A percentile compares a stretch with the other conserved stretches of the same genome.
Conservation (phyloP, 2,888 invertebrate genomes). For the Zygothrica quintamaculata region DNA sequence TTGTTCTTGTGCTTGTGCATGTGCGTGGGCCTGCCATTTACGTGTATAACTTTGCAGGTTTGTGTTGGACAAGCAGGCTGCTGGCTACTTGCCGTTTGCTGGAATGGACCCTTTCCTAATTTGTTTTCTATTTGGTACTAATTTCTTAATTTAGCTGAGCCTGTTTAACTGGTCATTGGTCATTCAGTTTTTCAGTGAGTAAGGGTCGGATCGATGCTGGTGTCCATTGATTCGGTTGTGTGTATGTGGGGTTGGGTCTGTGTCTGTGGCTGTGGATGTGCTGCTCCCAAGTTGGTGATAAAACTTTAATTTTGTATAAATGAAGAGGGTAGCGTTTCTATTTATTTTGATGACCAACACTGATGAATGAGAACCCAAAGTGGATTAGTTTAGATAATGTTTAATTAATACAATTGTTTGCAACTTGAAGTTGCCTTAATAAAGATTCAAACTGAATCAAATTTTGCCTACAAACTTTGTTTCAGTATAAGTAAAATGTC, state of each 20-base stretch:
- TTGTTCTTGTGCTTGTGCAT: constrained; percentile 1
- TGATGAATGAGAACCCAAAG: constrained; percentile 44
- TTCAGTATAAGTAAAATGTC: no score
- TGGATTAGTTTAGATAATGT: constrained; percentile 62
- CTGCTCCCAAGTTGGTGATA: constrained; percentile 69
- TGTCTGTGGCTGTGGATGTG: constrained; percentile 3
- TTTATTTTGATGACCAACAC: constrained; percentile 27
- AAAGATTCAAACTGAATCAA: no score
- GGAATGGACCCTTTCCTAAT: constrained; percentile 72
- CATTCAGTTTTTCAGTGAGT: constrained; percentile 56
- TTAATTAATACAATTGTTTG: constrained; percentile 53
- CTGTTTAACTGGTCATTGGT: constrained; percentile 42
- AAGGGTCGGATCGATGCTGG: constrained; percentile 64
- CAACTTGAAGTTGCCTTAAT: constrained; percentile 13
- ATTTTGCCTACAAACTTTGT: no score
- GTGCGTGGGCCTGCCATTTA: constrained; percentile 51
- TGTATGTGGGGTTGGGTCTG: constrained; percentile 18
- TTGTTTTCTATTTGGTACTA: constrained; percentile 80
- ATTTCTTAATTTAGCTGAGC: constrained; percentile 74
- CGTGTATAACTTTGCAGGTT: constrained; percentile 8
- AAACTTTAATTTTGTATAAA: constrained; percentile 74
- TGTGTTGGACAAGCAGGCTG: background rate
- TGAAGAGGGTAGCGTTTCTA: constrained; percentile 56
- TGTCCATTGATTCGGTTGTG: constrained; percentile 38
- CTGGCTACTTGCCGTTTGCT: no score